Base-by-base conservation (phyloP, 2,888 invertebrate genomes). In the Scaptomyza tumidula region DNA sequence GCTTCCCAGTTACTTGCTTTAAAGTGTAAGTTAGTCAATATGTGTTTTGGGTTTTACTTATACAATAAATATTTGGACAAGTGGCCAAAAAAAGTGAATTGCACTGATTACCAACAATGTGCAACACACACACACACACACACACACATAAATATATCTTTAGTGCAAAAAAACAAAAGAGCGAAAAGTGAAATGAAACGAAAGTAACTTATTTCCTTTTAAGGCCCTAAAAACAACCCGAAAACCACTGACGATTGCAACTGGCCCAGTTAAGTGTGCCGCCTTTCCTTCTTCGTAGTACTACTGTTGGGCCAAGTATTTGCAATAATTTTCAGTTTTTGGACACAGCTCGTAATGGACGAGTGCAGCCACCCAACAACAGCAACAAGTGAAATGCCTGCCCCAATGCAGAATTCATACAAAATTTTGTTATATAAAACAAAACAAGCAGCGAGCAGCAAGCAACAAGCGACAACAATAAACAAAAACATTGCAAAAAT, bases 261-360 rank as follows among this genome's bases (percentile, higher is more conserved):
- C 64, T 55, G 64, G 14, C 37, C 58, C 59, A 63, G 56, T 67
- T 59, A 57, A 70, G 56, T n/a, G 33, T 43, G 16, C 16, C 55
- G 58, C 29, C 65, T 46, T 45, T 60, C 19, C 1, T 19, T 19
- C 19, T 19, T 19, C 19, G 5, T 48, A n/a, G n/a, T n/a, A n/a
- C n/a, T n/a, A n/a, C 6, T 31, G 7, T 6, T 19, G 49, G 24
- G 24, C 24, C 19, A 45, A 70, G 77, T 81, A 85, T 81, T 81
- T 82, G 81, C 81, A 81, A 81, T 80, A 75, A 82, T 85, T 81
- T 85, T 71, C 16, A 41, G 79, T 82, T 78, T 82, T 82, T 78
- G 83, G 81, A 85, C 86, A 80, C 78, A 14, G 35, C 50, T 61
- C 62, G 62, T 82, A 80, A 80, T 80, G 80, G 80, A 80, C 80